Percentiles rank a stretch among this genome's conserved stretches.
These are phyloP conservation scores for Clavelina lepadiformis DNA, from an alignment of 23 tunicate species.

Conservation along the genomic window DNA sequence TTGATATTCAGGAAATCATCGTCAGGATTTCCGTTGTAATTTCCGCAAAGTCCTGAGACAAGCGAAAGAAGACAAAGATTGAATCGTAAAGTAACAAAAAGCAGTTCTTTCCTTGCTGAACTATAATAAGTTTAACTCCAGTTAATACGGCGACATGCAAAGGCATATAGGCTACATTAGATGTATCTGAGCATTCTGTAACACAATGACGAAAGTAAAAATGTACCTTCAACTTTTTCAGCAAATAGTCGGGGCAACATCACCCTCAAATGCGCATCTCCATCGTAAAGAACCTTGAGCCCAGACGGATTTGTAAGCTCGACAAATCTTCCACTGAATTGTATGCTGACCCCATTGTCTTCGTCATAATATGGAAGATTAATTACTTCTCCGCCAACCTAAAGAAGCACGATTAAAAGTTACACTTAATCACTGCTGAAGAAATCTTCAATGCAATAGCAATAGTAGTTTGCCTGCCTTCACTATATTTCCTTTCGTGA, in stretches of 20 bases:
- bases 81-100: too few relatives aligned
- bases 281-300: slow-evolving; percentile 26
- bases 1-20: slow-evolving; percentile 39
- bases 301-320: slow-evolving; percentile 5
- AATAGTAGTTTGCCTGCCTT: slow-evolving; percentile 7
- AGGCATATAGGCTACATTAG: background rate
- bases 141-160: too few relatives aligned
- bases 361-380: slow-evolving; percentile 1
- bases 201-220: too few relatives aligned
- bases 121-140: too few relatives aligned
- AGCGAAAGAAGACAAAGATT: too few relatives aligned
- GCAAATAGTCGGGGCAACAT: slow-evolving; percentile 25
- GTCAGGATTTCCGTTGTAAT: slow-evolving; percentile 43
- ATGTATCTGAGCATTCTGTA: background rate
- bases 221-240: slow-evolving; percentile 54
- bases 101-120: too few relatives aligned
- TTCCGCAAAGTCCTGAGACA: slow-evolving; percentile 62
- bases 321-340: slow-evolving; percentile 7
- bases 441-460: too few relatives aligned
- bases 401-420: background rate
- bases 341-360: background rate
- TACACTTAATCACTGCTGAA: too few relatives aligned
- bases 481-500: slow-evolving; percentile 13
- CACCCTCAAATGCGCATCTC: slow-evolving; percentile 27
- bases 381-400: slow-evolving; percentile 22